These are phyloP conservation scores for Neolamprologus variostigma DNA, from an alignment of 2,113 vertebrate species.

Conservation along the genomic window DNA sequence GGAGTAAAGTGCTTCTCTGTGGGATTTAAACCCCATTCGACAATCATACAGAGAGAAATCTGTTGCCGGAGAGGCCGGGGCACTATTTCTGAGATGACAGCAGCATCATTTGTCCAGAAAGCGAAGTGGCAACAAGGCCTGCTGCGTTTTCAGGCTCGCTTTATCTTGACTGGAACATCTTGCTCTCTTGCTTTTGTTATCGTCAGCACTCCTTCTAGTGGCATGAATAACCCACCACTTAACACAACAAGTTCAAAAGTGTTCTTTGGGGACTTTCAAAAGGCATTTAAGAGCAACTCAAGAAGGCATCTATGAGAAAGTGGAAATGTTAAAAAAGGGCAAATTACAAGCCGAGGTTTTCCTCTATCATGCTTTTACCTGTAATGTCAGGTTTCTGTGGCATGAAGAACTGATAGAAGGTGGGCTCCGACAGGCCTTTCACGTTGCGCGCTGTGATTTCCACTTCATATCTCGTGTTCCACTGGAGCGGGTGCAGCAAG, in stretches of 20 bases:
- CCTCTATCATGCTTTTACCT: constrained; percentile 72
- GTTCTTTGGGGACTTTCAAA: neutral
- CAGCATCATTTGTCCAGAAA: neutral
- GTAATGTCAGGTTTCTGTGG: constrained; percentile 95
- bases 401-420: constrained; percentile 94
- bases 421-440: constrained; percentile 92
- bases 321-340: neutral
- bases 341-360: neutral
- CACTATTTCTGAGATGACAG: neutral
- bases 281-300: neutral
- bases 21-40: neutral
- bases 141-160: neutral
- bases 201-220: neutral
- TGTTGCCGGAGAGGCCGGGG: neutral
- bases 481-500: constrained; percentile 89
- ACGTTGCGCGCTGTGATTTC: constrained; percentile 95
- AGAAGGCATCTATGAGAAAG: neutral
- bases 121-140: neutral
- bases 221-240: neutral
- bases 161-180: constrained; percentile 23
- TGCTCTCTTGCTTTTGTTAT: constrained; percentile 14
- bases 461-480: constrained; percentile 95
- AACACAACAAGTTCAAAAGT: neutral
- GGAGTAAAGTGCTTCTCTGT: neutral
- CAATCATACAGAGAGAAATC: neutral